Base-by-base conservation (phyloP, 92 coral and sea anemone genomes). In the Parazoanthus atlanticus region DNA sequence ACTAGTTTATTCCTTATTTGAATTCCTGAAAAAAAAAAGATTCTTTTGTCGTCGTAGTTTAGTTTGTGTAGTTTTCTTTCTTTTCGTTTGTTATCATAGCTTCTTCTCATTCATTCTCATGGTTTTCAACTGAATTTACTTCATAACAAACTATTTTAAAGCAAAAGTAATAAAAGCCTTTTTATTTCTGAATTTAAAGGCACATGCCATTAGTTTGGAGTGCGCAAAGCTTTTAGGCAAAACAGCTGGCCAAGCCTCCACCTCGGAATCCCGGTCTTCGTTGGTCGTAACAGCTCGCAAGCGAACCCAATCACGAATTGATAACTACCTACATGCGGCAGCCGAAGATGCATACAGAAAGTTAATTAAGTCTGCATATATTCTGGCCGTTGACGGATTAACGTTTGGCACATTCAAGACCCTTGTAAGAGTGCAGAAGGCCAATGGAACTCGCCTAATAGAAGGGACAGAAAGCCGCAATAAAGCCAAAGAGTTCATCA, bases 401-500 rank as follows among this genome's bases (percentile, higher is more conserved):
- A 30, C 75, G 32, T 33, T 70, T 30, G 30, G 33, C 75, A 70
- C 75, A 8, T 70, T 70, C 17, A 70, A 70, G 75, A 70, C 75
- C 32, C 30, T 70, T 70, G 75, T 70, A 33, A 70, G 75, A 70
- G 75, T 70, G 75, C 36, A 70, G 80, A 88, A 88, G 79, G 90
- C 90, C 19, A 81, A 81, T 66, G 86, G 90, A 67, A 86, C 79
- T 80, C 49, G 86, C 54, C 61, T 79, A 77, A 79, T 88, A 12
- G 86, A 79, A 54, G 38, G 70, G 64, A 88, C 58, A 58, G 86
- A 88, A 65, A 74, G 54, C 17, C 66, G 87, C 41, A 88, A 79
- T 80, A 88, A 38, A 25, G 91, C 81, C 56, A 79, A 86, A 70
- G 91, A 89, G 43, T 89, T 89, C 32, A 74, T 89, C 23, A 80